Evolutionary conservation across 2,113 vertebrate species (phyloP).

Genomic region (Saguinus midas): DNA sequence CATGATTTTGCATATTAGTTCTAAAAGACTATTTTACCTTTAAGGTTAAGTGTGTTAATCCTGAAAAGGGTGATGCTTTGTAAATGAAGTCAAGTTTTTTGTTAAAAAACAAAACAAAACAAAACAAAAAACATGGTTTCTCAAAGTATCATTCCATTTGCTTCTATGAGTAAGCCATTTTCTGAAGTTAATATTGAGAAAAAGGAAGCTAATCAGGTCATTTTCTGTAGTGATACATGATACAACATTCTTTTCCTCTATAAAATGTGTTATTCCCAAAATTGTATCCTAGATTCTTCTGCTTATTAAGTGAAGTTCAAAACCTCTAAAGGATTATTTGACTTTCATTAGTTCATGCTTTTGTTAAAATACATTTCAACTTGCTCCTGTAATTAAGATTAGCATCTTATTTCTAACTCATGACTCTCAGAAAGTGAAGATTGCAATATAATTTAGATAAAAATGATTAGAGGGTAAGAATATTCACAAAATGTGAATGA

Average conservation of each 20-base stretch:
- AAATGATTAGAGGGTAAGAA: conserved; percentile 69
- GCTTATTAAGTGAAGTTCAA: conserved; percentile 73
- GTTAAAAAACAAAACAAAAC: background rate
- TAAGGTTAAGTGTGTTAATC: background rate
- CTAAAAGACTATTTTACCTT: conserved; percentile 56
- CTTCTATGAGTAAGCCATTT: conserved; percentile 56
- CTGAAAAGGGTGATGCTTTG: conserved; percentile 47
- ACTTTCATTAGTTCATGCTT: conserved; percentile 74
- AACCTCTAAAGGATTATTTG: conserved; percentile 76
- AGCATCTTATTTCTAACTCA: conserved; percentile 69
- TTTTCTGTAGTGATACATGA: conserved; percentile 37
- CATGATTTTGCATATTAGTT: background rate
- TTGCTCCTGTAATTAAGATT: conserved; percentile 76
- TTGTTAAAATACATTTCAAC: conserved; percentile 80
- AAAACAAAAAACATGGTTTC: conserved; percentile 1
- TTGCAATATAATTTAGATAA: conserved; percentile 72
- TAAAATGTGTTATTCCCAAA: conserved; percentile 68
- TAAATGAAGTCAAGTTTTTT: conserved; percentile 58
- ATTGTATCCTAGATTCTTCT: conserved; percentile 69
- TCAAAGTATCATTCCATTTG: conserved; percentile 55
- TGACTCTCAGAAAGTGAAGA: conserved; percentile 60
- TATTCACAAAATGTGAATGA: conserved; percentile 60
- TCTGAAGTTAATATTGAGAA: background rate
- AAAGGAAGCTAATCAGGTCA: conserved; percentile 32
- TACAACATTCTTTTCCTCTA: conserved; percentile 53